A percentile compares a stretch with the other conserved stretches of the same genome.
Conservation (phyloP, 2,888 invertebrate genomes). For the Allacma fusca region DNA sequence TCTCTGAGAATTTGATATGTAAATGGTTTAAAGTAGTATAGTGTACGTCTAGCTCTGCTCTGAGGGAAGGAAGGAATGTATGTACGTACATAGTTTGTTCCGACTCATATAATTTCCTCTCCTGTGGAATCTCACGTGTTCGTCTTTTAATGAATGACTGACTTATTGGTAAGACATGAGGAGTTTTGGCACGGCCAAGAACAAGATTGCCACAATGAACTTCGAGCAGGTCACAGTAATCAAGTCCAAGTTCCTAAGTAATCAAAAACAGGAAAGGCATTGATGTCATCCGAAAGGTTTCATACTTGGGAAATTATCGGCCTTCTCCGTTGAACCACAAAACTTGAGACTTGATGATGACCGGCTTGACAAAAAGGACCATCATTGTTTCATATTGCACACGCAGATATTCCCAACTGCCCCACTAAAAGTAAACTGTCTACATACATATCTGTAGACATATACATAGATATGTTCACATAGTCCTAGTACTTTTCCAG, state of each 20-base stretch:
- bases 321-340: conserved; percentile 9
- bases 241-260: background rate
- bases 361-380: background rate
- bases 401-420: too few species aligned
- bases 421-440: too few species aligned
- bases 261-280: conserved; percentile 32
- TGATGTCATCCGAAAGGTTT: background rate
- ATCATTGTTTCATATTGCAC: background rate
- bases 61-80: too few species aligned
- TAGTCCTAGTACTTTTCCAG: too few species aligned
- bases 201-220: conserved; percentile 7
- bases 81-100: too few species aligned
- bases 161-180: background rate
- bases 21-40: too few species aligned
- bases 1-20: too few species aligned
- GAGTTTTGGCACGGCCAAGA: conserved; percentile 3
- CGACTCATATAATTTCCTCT: background rate
- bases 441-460: too few species aligned
- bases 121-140: background rate
- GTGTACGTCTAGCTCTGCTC: too few species aligned
- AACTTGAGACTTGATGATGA: background rate
- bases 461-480: too few species aligned
- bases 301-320: background rate
- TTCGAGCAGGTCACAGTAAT: conserved; percentile 17
- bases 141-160: background rate